A percentile compares a stretch with the other conserved stretches of the same genome.
Evolutionary conservation across 2,888 invertebrate species (phyloP).

Genomic region (Tyria jacobaeae): DNA sequence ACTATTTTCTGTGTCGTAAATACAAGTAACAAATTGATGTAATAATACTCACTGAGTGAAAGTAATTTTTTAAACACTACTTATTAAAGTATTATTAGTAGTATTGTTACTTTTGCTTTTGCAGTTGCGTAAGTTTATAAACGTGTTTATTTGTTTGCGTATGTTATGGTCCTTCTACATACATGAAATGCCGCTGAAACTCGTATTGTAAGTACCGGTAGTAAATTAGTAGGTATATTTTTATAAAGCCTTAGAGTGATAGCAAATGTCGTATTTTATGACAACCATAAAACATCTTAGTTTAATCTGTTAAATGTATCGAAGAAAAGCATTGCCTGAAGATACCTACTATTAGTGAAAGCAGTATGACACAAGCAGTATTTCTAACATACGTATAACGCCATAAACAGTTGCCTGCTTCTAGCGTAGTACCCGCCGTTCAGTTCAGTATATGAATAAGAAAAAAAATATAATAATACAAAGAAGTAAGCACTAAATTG

Average conservation of each 20-base stretch:
- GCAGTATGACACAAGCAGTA: background rate
- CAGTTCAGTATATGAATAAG: no score
- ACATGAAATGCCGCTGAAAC: background rate
- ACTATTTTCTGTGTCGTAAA: no score
- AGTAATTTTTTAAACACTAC: no score
- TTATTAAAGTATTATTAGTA: no score
- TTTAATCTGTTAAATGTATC: slow-evolving; percentile 16
- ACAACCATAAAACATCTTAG: slow-evolving; percentile 11
- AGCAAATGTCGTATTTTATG: slow-evolving; percentile 14
- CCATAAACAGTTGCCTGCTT: background rate
- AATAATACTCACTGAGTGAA: no score
- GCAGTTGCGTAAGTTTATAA: background rate
- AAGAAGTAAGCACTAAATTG: no score
- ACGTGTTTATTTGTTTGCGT: background rate
- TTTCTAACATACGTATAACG: background rate
- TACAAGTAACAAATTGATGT: no score
- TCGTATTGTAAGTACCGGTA: background rate
- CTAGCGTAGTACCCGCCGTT: no score
- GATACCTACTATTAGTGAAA: background rate
- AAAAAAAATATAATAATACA: no score
- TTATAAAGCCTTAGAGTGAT: slow-evolving; percentile 5
- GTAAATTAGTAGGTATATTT: slow-evolving; percentile 3
- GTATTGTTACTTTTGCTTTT: no score
- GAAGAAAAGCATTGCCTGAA: background rate
- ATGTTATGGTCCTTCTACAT: background rate